A percentile compares a stretch with the other conserved stretches of the same genome.
Conservation (phyloP, 53 echinoderm and acorn worm genomes). For the Zoroaster sp. region DNA sequence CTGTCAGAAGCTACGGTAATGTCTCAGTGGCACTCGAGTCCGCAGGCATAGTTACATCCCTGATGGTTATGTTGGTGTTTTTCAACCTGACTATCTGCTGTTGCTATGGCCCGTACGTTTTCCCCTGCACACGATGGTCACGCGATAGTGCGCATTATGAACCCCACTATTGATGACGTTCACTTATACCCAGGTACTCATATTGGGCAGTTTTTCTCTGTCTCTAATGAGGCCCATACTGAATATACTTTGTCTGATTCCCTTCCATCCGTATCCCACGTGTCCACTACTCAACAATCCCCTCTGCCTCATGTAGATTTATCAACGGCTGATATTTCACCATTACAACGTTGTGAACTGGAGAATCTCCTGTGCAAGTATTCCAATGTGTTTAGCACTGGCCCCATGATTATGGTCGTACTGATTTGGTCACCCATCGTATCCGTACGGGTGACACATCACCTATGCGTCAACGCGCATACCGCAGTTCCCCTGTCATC, state of each 20-base stretch:
- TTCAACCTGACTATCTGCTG: conserved; percentile 22
- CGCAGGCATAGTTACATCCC: neutral
- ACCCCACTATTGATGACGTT: conserved; percentile 1
- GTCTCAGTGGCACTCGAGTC: neutral
- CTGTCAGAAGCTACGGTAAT: conserved; percentile 20
- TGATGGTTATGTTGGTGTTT: conserved; percentile 3
- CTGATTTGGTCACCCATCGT: conserved; percentile 48
- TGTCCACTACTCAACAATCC: neutral
- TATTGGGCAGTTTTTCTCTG: conserved; percentile 41
- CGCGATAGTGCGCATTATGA: conserved; percentile 17
- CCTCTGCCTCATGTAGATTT: neutral
- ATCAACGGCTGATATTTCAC: conserved; percentile 9
- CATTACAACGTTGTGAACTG: conserved; percentile 20
- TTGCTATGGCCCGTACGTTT: conserved; percentile 45
- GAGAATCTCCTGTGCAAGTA: conserved; percentile 5
- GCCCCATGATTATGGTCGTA: conserved; percentile 57
- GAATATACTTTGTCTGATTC: neutral
- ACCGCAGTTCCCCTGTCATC: conserved; percentile 57
- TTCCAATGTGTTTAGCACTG: conserved; percentile 33
- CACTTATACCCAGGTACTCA: conserved; percentile 21
- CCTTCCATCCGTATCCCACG: neutral
- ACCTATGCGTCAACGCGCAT: conserved; percentile 66
- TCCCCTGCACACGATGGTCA: neutral
- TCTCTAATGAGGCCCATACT: conserved; percentile 21
- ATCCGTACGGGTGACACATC: conserved; percentile 48